Evolutionary conservation across 2,113 vertebrate genomes (phyloP).

Genomic region (Bostrychus sinensis): DNA sequence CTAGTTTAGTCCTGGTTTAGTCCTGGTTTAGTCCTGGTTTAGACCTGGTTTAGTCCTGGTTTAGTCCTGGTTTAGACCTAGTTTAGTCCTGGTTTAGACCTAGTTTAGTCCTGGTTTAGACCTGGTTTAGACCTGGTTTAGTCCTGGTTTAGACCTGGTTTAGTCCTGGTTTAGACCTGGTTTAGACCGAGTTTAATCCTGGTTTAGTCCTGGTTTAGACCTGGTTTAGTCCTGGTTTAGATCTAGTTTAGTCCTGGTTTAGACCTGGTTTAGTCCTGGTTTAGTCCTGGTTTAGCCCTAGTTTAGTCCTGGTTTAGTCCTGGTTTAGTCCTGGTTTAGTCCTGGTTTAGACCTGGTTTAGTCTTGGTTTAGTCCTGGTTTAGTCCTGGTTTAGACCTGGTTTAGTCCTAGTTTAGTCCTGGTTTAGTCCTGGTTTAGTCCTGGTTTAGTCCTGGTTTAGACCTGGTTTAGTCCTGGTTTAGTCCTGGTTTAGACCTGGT

Average conservation of each 20-base stretch:
- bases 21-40: not conserved
- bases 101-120: not conserved
- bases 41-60: not conserved
- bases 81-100: not conserved
- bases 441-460: not conserved
- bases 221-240: not conserved
- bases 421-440: not conserved
- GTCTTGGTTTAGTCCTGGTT: not conserved
- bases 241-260: not conserved
- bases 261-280: not conserved
- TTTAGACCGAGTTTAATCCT: not conserved
- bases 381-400: not conserved
- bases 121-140: not conserved
- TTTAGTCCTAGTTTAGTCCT: slow-evolving; percentile 78
- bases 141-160: not conserved
- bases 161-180: not conserved
- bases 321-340: too few species aligned
- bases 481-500: not conserved
- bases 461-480: not conserved
- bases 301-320: not conserved
- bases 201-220: not conserved
- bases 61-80: not conserved
- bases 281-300: not conserved
- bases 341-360: not conserved
- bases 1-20: not conserved